These are phyloP conservation scores for Aphelocoma coerulescens DNA, from an alignment of 2,113 vertebrate genomes.

Conservation along the genomic window DNA sequence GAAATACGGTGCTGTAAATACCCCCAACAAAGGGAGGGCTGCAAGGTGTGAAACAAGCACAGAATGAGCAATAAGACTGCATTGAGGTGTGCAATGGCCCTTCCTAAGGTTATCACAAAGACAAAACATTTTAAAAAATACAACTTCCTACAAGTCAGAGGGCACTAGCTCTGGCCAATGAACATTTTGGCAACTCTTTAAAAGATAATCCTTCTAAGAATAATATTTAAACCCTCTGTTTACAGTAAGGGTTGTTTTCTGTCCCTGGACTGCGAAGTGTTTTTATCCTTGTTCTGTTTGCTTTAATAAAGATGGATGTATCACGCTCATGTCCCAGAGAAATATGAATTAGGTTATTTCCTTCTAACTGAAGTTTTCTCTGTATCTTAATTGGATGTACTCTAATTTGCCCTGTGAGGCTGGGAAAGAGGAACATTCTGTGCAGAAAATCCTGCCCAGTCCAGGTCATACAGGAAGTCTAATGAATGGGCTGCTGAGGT, in stretches of 20 bases:
- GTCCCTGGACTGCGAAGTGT: not conserved
- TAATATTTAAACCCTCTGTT: not conserved
- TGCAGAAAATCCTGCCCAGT: not conserved
- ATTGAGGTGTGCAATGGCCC: not conserved
- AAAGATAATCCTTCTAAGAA: not conserved
- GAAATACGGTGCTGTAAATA: not conserved
- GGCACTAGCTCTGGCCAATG: not conserved
- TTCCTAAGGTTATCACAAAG: not conserved
- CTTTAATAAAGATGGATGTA: not conserved
- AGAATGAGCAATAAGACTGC: not conserved
- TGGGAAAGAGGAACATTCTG: not conserved
- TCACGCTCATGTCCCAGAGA: not conserved
- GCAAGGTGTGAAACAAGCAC: not conserved
- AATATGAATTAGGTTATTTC: not conserved
- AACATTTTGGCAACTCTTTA: not conserved
- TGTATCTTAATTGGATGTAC: not conserved
- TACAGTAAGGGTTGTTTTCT: not conserved
- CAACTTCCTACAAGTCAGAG: not conserved
- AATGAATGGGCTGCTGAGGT: not conserved
- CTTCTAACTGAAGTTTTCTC: not conserved
- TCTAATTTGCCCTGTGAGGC: not conserved
- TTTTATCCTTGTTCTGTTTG: not conserved
- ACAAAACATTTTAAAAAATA: not conserved
- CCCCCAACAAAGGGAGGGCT: not conserved
- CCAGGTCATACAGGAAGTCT: not conserved